These are phyloP conservation scores for Hololepta plana DNA, from an alignment of 2,888 invertebrate species.

Conservation along the genomic window DNA sequence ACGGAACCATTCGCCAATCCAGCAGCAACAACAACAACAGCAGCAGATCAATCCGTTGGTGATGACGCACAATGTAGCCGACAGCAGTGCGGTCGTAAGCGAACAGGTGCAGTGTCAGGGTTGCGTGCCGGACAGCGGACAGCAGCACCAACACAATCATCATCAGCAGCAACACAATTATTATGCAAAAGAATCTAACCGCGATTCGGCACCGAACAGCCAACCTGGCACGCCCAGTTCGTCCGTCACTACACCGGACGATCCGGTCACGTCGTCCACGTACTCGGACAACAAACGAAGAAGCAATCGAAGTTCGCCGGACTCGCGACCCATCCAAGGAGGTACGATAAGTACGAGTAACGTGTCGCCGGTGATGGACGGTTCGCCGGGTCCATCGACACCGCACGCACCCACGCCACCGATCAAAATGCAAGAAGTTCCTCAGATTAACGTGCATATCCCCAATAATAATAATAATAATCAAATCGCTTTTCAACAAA, in stretches of 20 bases:
- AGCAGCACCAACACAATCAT: constrained; percentile 1
- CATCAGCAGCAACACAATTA: constrained; percentile 2
- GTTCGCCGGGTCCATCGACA: constrained; percentile 40
- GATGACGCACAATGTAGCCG: neutral
- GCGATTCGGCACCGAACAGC: constrained; percentile 29
- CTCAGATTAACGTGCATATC: constrained; percentile 11
- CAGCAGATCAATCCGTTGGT: neutral
- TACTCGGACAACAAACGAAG: constrained; percentile 36
- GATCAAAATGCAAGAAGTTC: constrained; percentile 24
- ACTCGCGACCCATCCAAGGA: constrained; percentile 62
- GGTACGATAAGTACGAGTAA: constrained; percentile 73
- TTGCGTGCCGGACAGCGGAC: neutral
- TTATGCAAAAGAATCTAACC: constrained; percentile 4
- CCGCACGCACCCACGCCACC: constrained; percentile 30
- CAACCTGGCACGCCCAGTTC: constrained; percentile 36
- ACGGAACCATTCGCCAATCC: too few relatives aligned
- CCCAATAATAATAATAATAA: too few relatives aligned
- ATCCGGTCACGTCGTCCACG: constrained; percentile 52
- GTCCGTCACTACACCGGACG: constrained; percentile 33
- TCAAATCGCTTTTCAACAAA: too few relatives aligned
- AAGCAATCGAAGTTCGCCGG: constrained; percentile 27
- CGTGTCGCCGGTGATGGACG: constrained; percentile 49
- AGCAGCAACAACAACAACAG: constrained; percentile 8
- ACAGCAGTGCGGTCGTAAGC: too few relatives aligned
- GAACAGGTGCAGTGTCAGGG: neutral